Evolutionary conservation across 2,113 vertebrate species (phyloP), one percentile per base, ranked within the genome.

Genomic region (Gorilla gorilla): DNA sequence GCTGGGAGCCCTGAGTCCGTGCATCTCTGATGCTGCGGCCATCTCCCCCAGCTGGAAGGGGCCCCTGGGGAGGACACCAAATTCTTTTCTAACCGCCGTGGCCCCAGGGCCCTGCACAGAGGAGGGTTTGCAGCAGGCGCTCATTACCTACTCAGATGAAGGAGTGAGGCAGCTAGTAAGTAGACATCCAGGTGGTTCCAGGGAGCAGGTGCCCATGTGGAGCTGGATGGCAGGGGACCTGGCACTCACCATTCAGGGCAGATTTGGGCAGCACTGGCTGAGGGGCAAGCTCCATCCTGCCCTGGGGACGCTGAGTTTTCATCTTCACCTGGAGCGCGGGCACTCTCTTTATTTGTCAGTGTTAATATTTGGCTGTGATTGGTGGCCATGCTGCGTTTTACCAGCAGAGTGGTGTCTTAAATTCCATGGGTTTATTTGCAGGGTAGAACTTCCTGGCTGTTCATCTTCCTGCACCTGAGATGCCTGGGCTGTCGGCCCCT

Each of bases 241-340:
- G 13, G 12, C 3, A 40, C 72, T 55, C 35, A 17, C 61, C 2
- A 5, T 5, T 17, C 18, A 3, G 27, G 72, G 14, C 0, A 40
- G 45, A 8, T 6, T 43, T 3, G 17, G 0, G 38, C 38, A 0
- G 11, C 70, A 3, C 25, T 27, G 45, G n/a, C 40, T 4, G 7
- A 14, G 23, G 94, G 18, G 8, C 10, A 13, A n/a, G 38, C 8
- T 50, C 64, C 3, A 0, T 8, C 55, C 92, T 90, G 45, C 23
- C 52, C 0, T 1, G 0, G 50, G n/a, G 32, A 0, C 30, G 48
- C 73, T 22, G 6, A 6, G 52, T 3, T 11, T 38, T 35, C 4
- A 0, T 30, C 22, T 23, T 55, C 2, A 3, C 23, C 3, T 8
- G 0, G 11, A n/a, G 35, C 0, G 0, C 1, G 0, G 12, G 0